Base-by-base conservation (phyloP, 2,113 vertebrate genomes). In the Halichoeres trimaculatus region DNA sequence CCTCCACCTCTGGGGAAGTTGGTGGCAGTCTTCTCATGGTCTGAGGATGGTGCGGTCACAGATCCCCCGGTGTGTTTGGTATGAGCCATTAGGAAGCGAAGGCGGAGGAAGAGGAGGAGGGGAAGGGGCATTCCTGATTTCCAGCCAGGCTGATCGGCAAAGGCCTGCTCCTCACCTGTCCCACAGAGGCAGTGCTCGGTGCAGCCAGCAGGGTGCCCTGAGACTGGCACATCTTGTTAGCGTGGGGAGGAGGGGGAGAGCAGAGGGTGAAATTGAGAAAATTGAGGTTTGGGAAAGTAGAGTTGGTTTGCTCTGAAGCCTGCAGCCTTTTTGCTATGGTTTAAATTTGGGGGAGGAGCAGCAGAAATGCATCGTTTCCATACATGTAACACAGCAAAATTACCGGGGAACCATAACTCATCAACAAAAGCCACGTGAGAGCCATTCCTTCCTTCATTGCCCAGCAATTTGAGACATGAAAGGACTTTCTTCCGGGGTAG, bases 191-290 rank as follows among this genome's bases (percentile, higher is more conserved):
- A 86, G 82, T 83, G 82, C 81, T 72, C 60, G 71, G 54, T 53
- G 76, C 80, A 59, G 84, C 84, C 93, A 91, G 93, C 90, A 89
- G 91, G 93, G 90, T 83, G 85, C 80, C 88, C 86, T 76, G 85
- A 89, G 91, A 90, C 89, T 89, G 92, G 90, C 90, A 92, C 86
- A 85, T 91, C 92, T 90, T 72, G 85, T 93, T 92, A 90, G 90
- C 41, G 19, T 2, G 13, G 64, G 64, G 66, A 85, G 73, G 78
- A 66, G 68, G 69, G 41, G 80, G 75, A 1, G 16, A 63, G 76
- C 2, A 66, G 78, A 72, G 80, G 80, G 73, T 84, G 86, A 85
- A 90, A 89, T 84, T 72, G 83, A 89, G 76, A 86, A 88, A 91
- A 88, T 30, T 87, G 61, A 86, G 74, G 75, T 59, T 30, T 58